Evolutionary conservation across 2,888 invertebrate species (phyloP).

Genomic region (Eupithecia centaureata): DNA sequence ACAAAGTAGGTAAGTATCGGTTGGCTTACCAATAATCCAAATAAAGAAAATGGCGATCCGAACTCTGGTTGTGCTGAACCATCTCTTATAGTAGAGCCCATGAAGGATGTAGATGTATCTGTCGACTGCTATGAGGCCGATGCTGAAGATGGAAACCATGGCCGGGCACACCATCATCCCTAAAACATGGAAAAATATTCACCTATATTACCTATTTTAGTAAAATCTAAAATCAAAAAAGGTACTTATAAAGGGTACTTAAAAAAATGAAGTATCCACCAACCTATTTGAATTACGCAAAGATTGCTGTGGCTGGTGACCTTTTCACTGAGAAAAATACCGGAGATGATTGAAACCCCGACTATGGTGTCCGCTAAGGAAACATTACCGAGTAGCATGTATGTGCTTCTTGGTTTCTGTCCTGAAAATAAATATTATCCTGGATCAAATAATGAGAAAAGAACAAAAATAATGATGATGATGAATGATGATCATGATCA

Average conservation of each 20-base stretch:
- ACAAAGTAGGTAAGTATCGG: too few relatives aligned
- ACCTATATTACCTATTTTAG: too few relatives aligned
- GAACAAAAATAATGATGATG: too few relatives aligned
- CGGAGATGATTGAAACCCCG: slow-evolving; percentile 84
- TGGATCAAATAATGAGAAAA: not conserved
- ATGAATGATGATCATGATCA: too few relatives aligned
- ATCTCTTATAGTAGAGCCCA: slow-evolving; percentile 85
- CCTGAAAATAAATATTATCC: slow-evolving; percentile 64
- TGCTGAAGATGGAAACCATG: slow-evolving; percentile 86
- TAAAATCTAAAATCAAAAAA: too few relatives aligned
- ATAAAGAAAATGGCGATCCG: slow-evolving; percentile 80
- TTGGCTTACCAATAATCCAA: slow-evolving; percentile 84
- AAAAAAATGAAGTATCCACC: too few relatives aligned
- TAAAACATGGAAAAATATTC: slow-evolving; percentile 48
- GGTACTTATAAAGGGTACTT: too few relatives aligned
- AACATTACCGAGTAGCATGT: slow-evolving; percentile 86
- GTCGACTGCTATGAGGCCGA: slow-evolving; percentile 86
- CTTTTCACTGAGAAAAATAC: slow-evolving; percentile 62
- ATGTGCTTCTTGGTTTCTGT: slow-evolving; percentile 85
- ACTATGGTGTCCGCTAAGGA: slow-evolving; percentile 86
- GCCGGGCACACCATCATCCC: slow-evolving; percentile 86
- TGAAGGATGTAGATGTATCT: slow-evolving; percentile 86
- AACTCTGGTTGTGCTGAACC: slow-evolving; percentile 84
- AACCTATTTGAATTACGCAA: slow-evolving; percentile 76
- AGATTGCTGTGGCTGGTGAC: slow-evolving; percentile 60